phyloP scores from a whole-genome alignment of 2,113 vertebrate species.

The Sialia sialis region DNA sequence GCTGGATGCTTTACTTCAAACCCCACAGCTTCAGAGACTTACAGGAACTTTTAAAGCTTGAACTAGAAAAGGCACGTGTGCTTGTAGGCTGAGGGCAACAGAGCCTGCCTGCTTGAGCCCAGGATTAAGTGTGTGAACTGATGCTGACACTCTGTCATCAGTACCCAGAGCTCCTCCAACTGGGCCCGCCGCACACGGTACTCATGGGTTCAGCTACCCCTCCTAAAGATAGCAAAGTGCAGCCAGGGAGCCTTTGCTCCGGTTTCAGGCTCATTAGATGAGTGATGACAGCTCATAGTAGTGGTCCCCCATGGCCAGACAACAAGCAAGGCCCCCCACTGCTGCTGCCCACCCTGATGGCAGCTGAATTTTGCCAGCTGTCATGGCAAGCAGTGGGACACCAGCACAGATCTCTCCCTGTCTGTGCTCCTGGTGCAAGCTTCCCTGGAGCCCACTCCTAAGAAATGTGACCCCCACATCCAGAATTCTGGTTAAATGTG shows the following conservation, averaged over 20 bases:
- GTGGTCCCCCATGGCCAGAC: neutral
- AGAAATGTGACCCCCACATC: neutral
- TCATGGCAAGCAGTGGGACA: neutral
- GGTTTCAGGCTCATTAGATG: slow-evolving; percentile 60
- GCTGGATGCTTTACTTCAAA: neutral
- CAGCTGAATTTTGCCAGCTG: slow-evolving; percentile 48
- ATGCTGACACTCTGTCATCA: slow-evolving; percentile 46
- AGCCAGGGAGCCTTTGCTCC: neutral
- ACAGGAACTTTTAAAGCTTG: neutral
- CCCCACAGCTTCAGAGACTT: neutral
- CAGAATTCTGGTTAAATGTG: neutral
- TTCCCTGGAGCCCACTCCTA: neutral
- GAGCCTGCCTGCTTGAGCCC: neutral
- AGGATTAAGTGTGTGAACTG: slow-evolving; percentile 30
- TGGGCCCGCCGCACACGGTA: neutral
- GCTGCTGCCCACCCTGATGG: slow-evolving; percentile 41
- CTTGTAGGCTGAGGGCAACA: neutral
- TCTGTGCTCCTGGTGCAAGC: neutral
- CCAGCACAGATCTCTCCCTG: neutral
- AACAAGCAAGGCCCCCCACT: slow-evolving; percentile 36
- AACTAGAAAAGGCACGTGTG: neutral
- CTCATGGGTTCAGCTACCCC: neutral
- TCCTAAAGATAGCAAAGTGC: slow-evolving; percentile 13
- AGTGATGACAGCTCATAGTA: slow-evolving; percentile 58
- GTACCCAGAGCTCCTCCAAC: neutral